Conservation (phyloP, 2,888 invertebrate species). For the Nemurella pictetii region DNA sequence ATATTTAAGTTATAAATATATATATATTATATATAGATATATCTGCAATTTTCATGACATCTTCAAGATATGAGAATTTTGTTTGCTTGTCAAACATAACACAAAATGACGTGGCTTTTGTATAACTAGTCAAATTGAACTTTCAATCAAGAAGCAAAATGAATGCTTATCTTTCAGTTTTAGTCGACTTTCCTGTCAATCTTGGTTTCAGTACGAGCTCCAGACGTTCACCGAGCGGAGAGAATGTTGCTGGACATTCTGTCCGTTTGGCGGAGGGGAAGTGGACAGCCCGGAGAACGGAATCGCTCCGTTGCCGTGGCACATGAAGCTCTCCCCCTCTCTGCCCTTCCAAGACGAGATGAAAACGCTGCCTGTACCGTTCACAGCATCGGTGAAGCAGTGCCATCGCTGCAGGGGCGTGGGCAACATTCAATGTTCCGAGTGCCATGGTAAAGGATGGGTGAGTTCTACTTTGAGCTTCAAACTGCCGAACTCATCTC, state of each 20-base stretch:
- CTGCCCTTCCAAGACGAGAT: slow-evolving; percentile 53
- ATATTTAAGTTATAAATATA: not conserved
- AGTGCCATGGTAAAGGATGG: slow-evolving; percentile 55
- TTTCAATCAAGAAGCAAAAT: not conserved
- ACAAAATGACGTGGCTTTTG: not conserved
- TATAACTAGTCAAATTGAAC: not conserved
- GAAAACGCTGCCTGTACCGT: slow-evolving; percentile 55
- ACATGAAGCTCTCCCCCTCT: slow-evolving; percentile 51
- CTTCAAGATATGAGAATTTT: too few species aligned
- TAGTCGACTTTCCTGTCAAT: not conserved
- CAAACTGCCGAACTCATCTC: too few species aligned
- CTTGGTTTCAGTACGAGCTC: slow-evolving; percentile 53
- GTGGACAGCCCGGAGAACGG: slow-evolving; percentile 51
- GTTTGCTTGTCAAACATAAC: too few species aligned
- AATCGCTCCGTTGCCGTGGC: slow-evolving; percentile 55
- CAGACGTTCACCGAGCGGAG: slow-evolving; percentile 58
- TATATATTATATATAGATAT: not conserved
- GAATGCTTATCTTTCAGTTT: not conserved
- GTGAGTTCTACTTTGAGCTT: slow-evolving; percentile 44
- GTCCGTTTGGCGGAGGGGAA: slow-evolving; percentile 54
- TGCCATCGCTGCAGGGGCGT: slow-evolving; percentile 53
- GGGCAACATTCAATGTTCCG: slow-evolving; percentile 50
- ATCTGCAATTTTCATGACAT: not conserved
- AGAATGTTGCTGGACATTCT: slow-evolving; percentile 56
- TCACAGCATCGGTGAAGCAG: slow-evolving; percentile 55